phyloP scores from a whole-genome alignment of 2,888 invertebrate species.

The Tipula confusa region DNA sequence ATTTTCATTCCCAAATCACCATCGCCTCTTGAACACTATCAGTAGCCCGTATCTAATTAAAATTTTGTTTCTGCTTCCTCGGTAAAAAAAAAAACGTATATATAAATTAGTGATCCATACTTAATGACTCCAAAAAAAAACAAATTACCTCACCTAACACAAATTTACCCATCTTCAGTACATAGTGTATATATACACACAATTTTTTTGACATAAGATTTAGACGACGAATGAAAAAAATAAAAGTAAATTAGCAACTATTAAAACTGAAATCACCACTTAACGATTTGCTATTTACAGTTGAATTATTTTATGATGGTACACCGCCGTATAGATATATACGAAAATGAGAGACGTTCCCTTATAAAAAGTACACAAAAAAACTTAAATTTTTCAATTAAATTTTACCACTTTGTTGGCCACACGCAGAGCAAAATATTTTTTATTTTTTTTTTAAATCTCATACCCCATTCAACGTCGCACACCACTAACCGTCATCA shows the following conservation, averaged over 20 bases:
- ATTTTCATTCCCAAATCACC: background rate
- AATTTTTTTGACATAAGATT: background rate
- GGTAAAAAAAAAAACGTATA: background rate
- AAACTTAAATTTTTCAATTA: slow-evolving; percentile 5
- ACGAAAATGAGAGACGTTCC: background rate
- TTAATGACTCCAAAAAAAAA: background rate
- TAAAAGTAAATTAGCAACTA: background rate
- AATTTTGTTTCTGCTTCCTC: background rate
- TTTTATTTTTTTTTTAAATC: no score
- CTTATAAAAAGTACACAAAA: background rate
- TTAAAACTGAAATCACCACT: background rate
- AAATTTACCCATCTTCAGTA: background rate
- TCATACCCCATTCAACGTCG: background rate
- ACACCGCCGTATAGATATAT: background rate
- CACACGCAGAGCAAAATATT: background rate
- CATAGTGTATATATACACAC: no score
- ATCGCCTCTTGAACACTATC: background rate
- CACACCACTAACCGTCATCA: background rate
- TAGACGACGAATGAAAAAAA: background rate
- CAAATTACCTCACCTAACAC: background rate
- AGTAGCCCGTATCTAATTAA: background rate
- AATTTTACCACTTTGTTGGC: slow-evolving; percentile 3
- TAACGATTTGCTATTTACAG: background rate
- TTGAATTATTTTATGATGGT: background rate
- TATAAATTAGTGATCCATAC: background rate